These are phyloP conservation scores for Manis crassicaudata DNA, from an alignment of 2,797 vertebrate species.

Conservation along the genomic window DNA sequence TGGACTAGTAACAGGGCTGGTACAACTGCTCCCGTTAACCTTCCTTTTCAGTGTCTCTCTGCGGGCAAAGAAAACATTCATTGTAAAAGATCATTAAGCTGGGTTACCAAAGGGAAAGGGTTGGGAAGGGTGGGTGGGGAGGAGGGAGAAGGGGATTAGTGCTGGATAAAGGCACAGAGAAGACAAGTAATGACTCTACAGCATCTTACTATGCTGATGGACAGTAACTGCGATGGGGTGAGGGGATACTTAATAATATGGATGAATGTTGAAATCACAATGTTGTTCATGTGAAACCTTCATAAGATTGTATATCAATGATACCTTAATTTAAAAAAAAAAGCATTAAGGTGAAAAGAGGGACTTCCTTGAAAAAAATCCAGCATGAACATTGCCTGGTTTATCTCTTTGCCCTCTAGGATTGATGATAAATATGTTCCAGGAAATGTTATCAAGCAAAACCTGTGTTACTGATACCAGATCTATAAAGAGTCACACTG, in stretches of 20 bases:
- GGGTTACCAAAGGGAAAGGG: no score
- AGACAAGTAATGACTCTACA: no score
- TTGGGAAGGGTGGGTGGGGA: no score
- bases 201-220: no score
- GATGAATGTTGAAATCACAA: no score
- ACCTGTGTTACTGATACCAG: neutral
- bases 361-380: neutral
- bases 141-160: no score
- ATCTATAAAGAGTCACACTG: neutral
- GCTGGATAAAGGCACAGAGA: no score
- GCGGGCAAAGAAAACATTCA: slow-evolving; percentile 72
- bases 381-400: neutral
- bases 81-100: neutral
- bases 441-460: neutral
- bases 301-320: no score
- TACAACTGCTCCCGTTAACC: slow-evolving; percentile 77
- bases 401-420: neutral
- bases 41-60: slow-evolving; percentile 87
- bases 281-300: no score
- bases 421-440: neutral
- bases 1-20: slow-evolving; percentile 84
- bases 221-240: no score
- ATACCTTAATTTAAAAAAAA: neutral
- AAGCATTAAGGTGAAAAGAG: neutral
- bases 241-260: no score